Base-by-base conservation (phyloP, 2,797 vertebrate genomes). In the Eleutherodactylus coqui region DNA sequence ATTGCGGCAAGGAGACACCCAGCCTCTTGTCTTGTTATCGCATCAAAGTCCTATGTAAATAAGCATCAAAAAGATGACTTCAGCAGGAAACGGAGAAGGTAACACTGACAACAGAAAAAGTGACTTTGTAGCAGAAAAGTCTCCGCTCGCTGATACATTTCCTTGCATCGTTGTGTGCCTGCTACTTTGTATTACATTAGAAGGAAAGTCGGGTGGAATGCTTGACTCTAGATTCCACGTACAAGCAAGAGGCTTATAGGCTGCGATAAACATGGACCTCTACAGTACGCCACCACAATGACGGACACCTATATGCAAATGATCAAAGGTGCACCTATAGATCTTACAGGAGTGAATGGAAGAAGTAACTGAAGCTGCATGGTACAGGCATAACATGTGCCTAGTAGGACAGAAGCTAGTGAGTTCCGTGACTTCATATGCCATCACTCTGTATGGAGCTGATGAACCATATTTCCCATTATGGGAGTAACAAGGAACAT, bases 11-110 rank as follows among this genome's bases (percentile, higher is more conserved):
- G 43, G 47, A 64, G 58, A 19, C 41, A 38, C 47, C 72, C 55
- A 49, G 55, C 43, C 19, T 43, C 27, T 34, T 10, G 11, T 51
- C 75, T 79, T 70, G 60, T 85, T 85, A 85, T 27, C 76, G 24
- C 34, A 85, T 70, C 83, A 85, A 85, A 79, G 64, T 79, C 49
- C 13, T 85, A 79, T 79, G 75, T 36, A 85, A 85, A 85, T 69
- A 55, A 36, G 16, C n/a, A 72, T 85, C 62, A 67, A 34, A 64
- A 69, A 58, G 79, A 51, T 34, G 13, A 73, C 70, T 73, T 51
- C 21, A 51, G 27, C 62, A 16, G 62, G 36, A 62, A 43, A 72
- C 41, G 21, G 38, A 58, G 70, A 67, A 72, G 38, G 58, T 27
- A 58, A 84, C 55, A 38, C 27, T 13, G 27, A 76, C 4, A 62